A percentile compares a stretch with the other conserved stretches of the same genome.
These are phyloP conservation scores for Artibeus jamaicensis DNA, from an alignment of 2,797 vertebrate genomes.

Conservation along the genomic window DNA sequence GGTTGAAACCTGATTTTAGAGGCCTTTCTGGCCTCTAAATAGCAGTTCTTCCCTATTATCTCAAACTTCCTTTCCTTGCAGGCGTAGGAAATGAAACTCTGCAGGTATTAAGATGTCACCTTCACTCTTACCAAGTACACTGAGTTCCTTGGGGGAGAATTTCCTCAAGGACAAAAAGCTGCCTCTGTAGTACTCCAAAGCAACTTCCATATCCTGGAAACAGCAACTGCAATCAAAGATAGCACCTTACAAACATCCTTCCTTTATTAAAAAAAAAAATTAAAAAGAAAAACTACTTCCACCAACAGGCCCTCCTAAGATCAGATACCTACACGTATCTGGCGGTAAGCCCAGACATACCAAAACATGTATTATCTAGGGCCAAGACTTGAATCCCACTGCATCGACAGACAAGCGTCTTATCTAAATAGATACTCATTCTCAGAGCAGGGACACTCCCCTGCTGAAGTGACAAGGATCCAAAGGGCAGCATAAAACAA, in stretches of 20 bases:
- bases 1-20: neutral
- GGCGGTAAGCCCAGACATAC: conserved; percentile 75
- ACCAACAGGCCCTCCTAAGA: conserved; percentile 29
- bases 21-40: neutral
- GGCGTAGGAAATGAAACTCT: neutral
- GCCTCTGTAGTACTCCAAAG: conserved; percentile 38
- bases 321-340: conserved; percentile 45
- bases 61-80: neutral
- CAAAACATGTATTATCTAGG: conserved; percentile 77
- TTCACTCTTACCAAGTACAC: neutral
- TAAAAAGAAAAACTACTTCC: neutral
- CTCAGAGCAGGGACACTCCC: conserved; percentile 23
- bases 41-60: neutral
- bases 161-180: conserved; percentile 37
- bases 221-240: conserved; percentile 62
- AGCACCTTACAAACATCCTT: conserved; percentile 75
- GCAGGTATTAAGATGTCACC: neutral
- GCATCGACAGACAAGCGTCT: conserved; percentile 70
- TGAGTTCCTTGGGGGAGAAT: neutral
- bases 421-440: conserved; percentile 62
- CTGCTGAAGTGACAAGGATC: neutral
- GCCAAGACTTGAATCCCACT: conserved; percentile 74
- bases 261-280: conserved; percentile 43
- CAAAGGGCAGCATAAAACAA: neutral
- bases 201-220: conserved; percentile 70